Conservation (phyloP, 92 coral and sea anemone genomes). For the Nematostella vectensis region DNA sequence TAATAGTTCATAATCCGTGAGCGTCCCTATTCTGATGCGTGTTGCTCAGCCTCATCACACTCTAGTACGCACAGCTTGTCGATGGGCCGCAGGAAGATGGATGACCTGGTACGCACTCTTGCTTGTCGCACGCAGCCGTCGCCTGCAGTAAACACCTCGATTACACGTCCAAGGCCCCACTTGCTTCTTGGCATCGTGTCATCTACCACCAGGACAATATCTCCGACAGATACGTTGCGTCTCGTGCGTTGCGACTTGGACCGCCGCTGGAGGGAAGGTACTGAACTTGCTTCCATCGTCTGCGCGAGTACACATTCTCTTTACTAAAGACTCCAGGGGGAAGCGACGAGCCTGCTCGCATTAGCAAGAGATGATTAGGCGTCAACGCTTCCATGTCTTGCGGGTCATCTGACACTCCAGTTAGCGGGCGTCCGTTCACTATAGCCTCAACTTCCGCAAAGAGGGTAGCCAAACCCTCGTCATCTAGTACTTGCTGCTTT, state of each 20-base stretch:
- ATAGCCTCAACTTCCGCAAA: constrained; percentile 52
- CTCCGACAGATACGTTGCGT: constrained; percentile 12
- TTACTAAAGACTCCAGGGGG: constrained; percentile 32
- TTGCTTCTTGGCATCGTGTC: constrained; percentile 14
- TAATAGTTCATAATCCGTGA: no score
- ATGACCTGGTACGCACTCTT: constrained; percentile 19
- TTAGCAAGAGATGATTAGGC: constrained; percentile 40
- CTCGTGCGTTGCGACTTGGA: constrained; percentile 9
- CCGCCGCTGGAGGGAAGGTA: constrained; percentile 10
- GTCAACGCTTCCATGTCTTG: constrained; percentile 30
- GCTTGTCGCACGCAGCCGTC: constrained; percentile 27
- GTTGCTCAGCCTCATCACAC: background rate
- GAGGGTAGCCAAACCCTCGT: constrained; percentile 35
- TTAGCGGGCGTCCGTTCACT: constrained; percentile 46
- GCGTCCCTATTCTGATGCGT: no score
- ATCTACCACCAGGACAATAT: constrained; percentile 15
- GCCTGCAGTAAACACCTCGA: constrained; percentile 11
- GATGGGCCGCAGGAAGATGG: constrained; percentile 19
- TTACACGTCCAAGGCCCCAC: constrained; percentile 26
- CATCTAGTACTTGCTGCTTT: constrained; percentile 5
- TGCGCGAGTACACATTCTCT: constrained; percentile 25
- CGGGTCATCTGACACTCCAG: constrained; percentile 43
- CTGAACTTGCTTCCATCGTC: constrained; percentile 35
- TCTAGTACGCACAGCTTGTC: constrained; percentile 33
- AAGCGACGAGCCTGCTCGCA: constrained; percentile 7